Evolutionary conservation across 2,113 vertebrate genomes (phyloP), one percentile per base, ranked within the genome.

Genomic region (Gambusia affinis): DNA sequence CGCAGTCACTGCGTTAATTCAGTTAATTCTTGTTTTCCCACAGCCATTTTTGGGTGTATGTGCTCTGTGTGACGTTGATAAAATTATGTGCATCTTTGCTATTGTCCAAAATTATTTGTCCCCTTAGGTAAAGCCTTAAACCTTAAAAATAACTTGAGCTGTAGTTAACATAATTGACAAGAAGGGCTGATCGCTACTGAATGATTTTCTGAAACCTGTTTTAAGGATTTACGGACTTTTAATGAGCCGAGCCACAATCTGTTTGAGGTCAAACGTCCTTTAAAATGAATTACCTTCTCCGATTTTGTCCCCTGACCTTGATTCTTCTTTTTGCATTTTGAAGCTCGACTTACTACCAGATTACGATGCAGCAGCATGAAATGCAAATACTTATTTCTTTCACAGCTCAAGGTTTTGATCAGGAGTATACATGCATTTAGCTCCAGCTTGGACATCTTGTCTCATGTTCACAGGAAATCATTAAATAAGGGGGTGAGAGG

Each of bases 1-100:
- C 88, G 89, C 76, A 91, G 89, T 82, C 70, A 57, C 60, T 17
- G 61, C 28, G 68, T 81, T 89, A 70, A 88, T 93, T 92, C 86
- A 92, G 82, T 27, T 27, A 27, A 27, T 27, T 27, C 27, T 84
- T 86, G 78, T 78, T 54, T 61, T 8, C n/a, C 77, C 27, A 31
- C 1, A 35, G 70, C 35, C 72, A 61, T 71, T 73, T 86, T 35
- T 68, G 78, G 63, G 51, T 27, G 10, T 39, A 19, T 75, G 28
- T 63, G 69, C 42, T 37, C 11, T 37, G 35, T 37, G 35, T 37
- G 69, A 61, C 64, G 83, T 75, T 67, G 47, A 72, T 42, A 60
- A 4, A 79, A 67, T 83, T 54, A 67, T 66, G 28, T 63, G 69
- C 51, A 66, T 60, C 14, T 64, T 73, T 27, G n/a, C 24, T 57